phyloP scores from a whole-genome alignment of 1,140 invertebrate species.

The Watersipora subatra region DNA sequence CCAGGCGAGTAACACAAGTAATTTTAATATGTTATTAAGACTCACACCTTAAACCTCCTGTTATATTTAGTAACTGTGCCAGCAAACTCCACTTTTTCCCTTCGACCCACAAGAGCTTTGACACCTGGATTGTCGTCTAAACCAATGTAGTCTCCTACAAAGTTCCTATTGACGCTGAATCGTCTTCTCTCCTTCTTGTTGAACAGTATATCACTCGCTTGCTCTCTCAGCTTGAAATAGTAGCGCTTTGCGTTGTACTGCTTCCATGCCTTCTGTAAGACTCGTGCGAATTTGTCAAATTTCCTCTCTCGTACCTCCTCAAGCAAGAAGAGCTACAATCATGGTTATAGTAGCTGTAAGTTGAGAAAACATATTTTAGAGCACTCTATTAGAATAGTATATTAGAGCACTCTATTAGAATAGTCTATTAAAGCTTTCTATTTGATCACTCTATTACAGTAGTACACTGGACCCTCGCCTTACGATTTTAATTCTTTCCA shows the following conservation, averaged over 20 bases:
- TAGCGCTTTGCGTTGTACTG: conserved; percentile 54
- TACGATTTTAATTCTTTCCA: neutral
- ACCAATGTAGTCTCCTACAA: conserved; percentile 62
- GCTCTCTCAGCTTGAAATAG: conserved; percentile 49
- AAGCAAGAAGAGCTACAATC: conserved; percentile 55
- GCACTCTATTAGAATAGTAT: no score
- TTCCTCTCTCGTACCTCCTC: conserved; percentile 59
- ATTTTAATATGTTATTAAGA: no score
- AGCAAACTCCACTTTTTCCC: conserved; percentile 58
- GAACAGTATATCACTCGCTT: conserved; percentile 49
- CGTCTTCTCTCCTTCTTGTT: conserved; percentile 55
- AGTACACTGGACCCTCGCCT: conserved; percentile 5
- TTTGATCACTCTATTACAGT: no score
- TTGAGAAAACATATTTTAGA: no score
- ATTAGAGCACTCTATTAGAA: no score
- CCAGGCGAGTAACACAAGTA: no score
- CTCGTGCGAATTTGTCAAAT: conserved; percentile 55
- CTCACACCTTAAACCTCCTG: conserved; percentile 56
- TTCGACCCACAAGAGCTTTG: conserved; percentile 46
- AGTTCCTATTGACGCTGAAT: conserved; percentile 56
- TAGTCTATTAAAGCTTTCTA: no score
- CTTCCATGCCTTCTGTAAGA: conserved; percentile 60
- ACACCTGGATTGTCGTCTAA: conserved; percentile 51
- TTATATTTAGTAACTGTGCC: conserved; percentile 58
- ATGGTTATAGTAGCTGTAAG: no score